A percentile compares a stretch with the other conserved stretches of the same genome.
Conservation (phyloP, 2,888 invertebrate genomes). For the Netelia melanura region DNA sequence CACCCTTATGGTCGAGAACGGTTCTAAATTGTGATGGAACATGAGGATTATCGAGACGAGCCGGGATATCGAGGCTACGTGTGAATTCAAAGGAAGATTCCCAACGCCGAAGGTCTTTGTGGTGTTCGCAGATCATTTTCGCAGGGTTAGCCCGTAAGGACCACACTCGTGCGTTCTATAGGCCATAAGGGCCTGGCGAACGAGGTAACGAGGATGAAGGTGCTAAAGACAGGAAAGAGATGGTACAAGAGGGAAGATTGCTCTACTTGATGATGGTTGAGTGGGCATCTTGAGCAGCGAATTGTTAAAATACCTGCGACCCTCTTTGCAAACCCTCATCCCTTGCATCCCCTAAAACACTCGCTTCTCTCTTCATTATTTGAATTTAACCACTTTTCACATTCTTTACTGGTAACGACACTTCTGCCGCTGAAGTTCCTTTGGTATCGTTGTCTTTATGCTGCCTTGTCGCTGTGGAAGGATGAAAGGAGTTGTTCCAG, state of each 20-base stretch:
- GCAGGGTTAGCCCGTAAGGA: slow-evolving; percentile 37
- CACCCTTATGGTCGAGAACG: neutral
- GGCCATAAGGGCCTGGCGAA: neutral
- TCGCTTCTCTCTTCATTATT: slow-evolving; percentile 1
- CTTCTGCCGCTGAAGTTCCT: slow-evolving; percentile 18
- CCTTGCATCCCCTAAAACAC: neutral
- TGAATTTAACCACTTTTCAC: slow-evolving; percentile 24
- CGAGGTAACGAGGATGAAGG: neutral
- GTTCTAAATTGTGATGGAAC: neutral
- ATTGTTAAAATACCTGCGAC: slow-evolving; percentile 64
- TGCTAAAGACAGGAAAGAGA: neutral
- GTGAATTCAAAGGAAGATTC: slow-evolving; percentile 39
- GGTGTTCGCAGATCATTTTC: slow-evolving; percentile 22
- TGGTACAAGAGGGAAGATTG: slow-evolving; percentile 8
- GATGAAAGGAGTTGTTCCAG: no score
- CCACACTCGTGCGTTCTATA: slow-evolving; percentile 11
- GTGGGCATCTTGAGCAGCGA: slow-evolving; percentile 56
- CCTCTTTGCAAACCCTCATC: neutral
- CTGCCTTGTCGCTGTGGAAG: slow-evolving; percentile 5
- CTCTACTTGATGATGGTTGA: slow-evolving; percentile 50
- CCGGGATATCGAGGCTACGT: neutral
- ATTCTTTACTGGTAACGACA: neutral
- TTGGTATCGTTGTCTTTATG: slow-evolving; percentile 4
- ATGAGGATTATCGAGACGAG: neutral
- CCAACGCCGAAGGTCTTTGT: slow-evolving; percentile 32